Base-by-base conservation (phyloP, 2,797 vertebrate species). In the Eurystomus glaucurus region DNA sequence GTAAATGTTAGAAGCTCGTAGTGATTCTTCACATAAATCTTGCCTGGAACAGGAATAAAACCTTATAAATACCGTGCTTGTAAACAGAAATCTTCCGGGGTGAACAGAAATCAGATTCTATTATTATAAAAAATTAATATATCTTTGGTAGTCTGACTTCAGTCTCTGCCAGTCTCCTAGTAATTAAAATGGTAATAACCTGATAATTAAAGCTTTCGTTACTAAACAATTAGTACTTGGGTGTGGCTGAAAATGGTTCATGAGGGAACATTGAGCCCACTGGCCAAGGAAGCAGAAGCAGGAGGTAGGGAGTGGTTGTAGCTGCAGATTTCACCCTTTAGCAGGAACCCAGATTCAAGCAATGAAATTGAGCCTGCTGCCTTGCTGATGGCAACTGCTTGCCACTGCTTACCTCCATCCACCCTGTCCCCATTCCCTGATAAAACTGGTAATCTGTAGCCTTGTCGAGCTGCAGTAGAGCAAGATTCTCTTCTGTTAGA, bases 161-260 rank as follows among this genome's bases (percentile, higher is more conserved):
- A 66, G 66, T 8, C 39, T 85, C 46, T 93, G 35, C 31, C 58
- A 82, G 39, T 62, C 28, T 84, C 54, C 21, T 35, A 43, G 33
- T 57, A 83, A 85, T 90, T 93, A 85, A 87, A 90, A 89, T 26
- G 0, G 3, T 64, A 94, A 95, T 90, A 93, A 87, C 5, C 10
- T 58, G 66, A 68, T 68, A 90, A 97, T 93, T 92, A 94, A 77
- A 54, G 51, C 55, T 87, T 90, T 93, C 55, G 2, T 94, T 96
- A 80, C 90, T 39, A 70, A 92, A 70, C 77, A 94, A 94, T 96
- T 96, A 96, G 77, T 68, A 90, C 26, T 72, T 81, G 69, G 79
- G 76, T 70, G 83, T 20, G 68, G 48, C 84, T 55, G 29, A 57
- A 93, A 76, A 46, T 43, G 35, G 69, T 60, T 89, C 58, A 11